Base-by-base conservation (phyloP, 2,113 vertebrate genomes). In the Serinus canaria region DNA sequence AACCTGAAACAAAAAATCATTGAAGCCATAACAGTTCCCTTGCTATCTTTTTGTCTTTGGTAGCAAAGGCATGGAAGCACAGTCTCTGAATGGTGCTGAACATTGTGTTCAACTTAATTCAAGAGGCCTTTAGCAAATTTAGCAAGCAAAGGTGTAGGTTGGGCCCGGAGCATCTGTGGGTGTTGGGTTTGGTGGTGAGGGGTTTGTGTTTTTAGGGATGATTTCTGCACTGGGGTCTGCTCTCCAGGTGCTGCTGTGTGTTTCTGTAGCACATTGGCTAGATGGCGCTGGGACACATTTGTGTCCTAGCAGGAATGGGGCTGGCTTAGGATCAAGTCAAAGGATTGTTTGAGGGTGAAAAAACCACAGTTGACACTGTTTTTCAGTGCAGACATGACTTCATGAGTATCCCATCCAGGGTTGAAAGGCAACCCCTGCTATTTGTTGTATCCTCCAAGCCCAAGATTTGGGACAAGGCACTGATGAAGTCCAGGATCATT, bases 261-360 rank as follows among this genome's bases (percentile, higher is more conserved):
- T 89, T 95, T 93, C 80, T 60, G 27, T 60, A 33, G 56, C 25
- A 53, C 30, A 19, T 4, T 92, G 83, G 83, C 96, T 96, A 95
- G 96, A 66, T 96, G 95, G 96, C 94, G 83, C 94, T 96, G 94
- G 80, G 64, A 79, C 46, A 73, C 82, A 6, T 43, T 43, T 19
- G 76, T 79, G 95, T 76, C 89, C 69, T 64, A 39, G 5, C 25
- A 18, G 75, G 75, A 87, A 35, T 66, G 41, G 62, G 69, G 19
- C 69, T 55, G 30, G 33, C 19, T 59, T 58, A 47, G 67, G 82
- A 58, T 64, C 43, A 30, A 69, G 67, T 56, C 30, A 52, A 87
- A 44, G 25, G 44, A 47, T 39, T 28, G 31, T 2, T 79, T 76
- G 41, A 80, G 50, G 49, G 33, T 85, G 47, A 72, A 43, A 20